These are phyloP conservation scores for Microtus ochrogaster DNA, from an alignment of 2,113 vertebrate species.

Conservation along the genomic window DNA sequence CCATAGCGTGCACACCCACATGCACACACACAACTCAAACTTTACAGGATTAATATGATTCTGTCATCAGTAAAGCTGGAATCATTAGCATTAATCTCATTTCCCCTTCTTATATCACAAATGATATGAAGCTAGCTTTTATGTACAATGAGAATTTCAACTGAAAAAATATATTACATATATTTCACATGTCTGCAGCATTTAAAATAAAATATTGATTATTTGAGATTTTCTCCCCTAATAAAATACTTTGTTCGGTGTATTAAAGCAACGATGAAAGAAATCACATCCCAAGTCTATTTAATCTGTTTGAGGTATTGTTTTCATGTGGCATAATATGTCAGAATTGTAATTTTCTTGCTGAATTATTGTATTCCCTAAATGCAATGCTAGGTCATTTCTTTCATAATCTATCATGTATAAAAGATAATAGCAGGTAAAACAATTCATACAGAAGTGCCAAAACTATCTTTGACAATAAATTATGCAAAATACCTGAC, in stretches of 20 bases:
- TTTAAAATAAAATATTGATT: constrained; percentile 42
- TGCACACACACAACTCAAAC: background rate
- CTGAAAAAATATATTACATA: background rate
- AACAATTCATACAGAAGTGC: constrained; percentile 6
- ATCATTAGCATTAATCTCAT: background rate
- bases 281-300: background rate
- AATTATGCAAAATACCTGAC: constrained; percentile 2
- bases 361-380: background rate
- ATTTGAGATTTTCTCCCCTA: background rate
- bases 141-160: constrained; percentile 31
- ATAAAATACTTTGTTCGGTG: background rate
- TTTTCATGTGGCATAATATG: background rate
- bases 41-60: background rate
- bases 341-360: constrained; percentile 31
- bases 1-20: no score
- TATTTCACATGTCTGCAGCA: background rate
- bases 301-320: constrained; percentile 1
- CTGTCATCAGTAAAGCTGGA: background rate
- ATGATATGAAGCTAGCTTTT: background rate
- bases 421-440: background rate
- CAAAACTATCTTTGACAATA: background rate
- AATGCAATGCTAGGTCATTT: constrained; percentile 25
- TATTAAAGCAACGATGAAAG: constrained; percentile 43
- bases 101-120: background rate
- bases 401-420: constrained; percentile 13